Evolutionary conservation across 1,140 invertebrate species (phyloP), one percentile per base, ranked within the genome.

Genomic region (Pachypsylla venusta): DNA sequence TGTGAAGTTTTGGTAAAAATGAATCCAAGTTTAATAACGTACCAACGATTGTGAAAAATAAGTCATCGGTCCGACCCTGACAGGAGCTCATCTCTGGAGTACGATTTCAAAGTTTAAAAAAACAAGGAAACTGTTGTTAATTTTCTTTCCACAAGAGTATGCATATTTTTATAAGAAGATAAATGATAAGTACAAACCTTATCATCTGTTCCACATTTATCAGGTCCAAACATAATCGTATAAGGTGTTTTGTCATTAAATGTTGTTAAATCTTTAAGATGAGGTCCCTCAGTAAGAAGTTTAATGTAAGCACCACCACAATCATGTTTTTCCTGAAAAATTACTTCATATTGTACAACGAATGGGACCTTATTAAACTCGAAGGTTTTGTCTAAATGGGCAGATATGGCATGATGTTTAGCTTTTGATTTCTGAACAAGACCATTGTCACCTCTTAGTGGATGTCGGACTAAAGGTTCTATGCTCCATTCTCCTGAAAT

Each of bases 281-380:
- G 77, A 30, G 76, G 69, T 57, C 80, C 79, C 2, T 79, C 70
- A 14, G 83, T 85, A 14, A 98, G 71, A 16, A 99, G 76, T 75
- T 99, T 99, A 0, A 99, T 72, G 71, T 99, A 99, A 10, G 93
- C 93, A 14, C 96, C 96, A 54, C 96, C 96, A 75, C 96, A 99
- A 73, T 98, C 94, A 75, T 98, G 93, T 1, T 93, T 93, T 70
- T 96, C 92, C 80, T 96, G 84, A 27, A 83, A 76, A 53, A 71
- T 79, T 55, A 93, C 87, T 78, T 92, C 93, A 77, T 93, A 98
- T 73, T 99, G 96, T 10, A 98, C 83, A 66, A 99, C 76, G 24
- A 99, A 75, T 0, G 93, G 30, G n/a, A 63, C 63, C 66, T 90
- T 91, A 27, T 74, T 77, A 70, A 99, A 99, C 27, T 84, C 75